Base-by-base conservation (phyloP, 2,113 vertebrate genomes). In the Mobula hypostoma region DNA sequence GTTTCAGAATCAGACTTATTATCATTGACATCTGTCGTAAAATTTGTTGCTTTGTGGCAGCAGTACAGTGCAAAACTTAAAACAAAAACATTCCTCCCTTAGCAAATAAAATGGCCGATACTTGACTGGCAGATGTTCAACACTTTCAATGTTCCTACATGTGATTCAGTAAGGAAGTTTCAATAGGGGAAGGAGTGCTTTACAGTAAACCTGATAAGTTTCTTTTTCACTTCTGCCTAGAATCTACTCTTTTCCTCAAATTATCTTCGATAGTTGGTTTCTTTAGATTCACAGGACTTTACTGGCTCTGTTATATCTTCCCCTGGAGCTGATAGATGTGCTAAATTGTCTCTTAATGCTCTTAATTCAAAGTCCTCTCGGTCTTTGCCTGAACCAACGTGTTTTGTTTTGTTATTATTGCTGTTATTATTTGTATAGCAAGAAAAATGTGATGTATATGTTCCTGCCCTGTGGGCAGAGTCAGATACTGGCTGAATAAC, bases 391-490 rank as follows among this genome's bases (percentile, higher is more conserved):
- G 68, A 74, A 93, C 91, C 72, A 56, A 19, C 29, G 7, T 36
- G 29, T 12, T 68, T 36, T 36, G 29, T 12, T 68, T 36, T 93
- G 40, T 63, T 63, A 88, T 63, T 93, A 70, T 93, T 74, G n/a
- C 68, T 72, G 90, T 93, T 93, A 72, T 90, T 68, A 29, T 93
- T 74, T 93, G 91, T 93, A 93, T 93, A 27, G 36, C 91, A 74
- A 74, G 70, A 29, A 93, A 72, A 29, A 72, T 40, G 36, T 93
- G 70, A 93, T 74, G 36, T 93, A 72, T 72, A 74, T 48, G 70
- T 93, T 93, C 1, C 21, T 74, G 91, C 40, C 91, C 24, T 56
- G 24, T 27, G 91, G 66, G 70, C 32, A 93, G 27, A 48, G 56
- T 93, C 70, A 14, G 70, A 70, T 66, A 19, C 70, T 93, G 24